Evolutionary conservation across 2,888 invertebrate species (phyloP).

Genomic region (Rhogogaster chlorosoma): DNA sequence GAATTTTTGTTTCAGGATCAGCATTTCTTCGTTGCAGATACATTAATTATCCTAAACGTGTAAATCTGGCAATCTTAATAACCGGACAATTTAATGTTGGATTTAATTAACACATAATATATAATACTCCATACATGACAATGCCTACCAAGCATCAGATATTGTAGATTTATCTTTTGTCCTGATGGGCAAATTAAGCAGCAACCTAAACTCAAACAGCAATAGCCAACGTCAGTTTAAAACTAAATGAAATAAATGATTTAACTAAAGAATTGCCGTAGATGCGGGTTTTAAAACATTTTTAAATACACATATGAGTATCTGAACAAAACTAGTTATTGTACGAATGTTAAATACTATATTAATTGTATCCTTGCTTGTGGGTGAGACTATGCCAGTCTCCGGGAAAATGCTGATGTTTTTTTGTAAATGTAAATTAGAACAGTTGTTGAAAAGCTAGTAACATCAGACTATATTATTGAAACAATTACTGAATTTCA

Average conservation of each 20-base stretch:
- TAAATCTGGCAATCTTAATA: background rate
- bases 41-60: background rate
- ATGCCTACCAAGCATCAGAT: slow-evolving; percentile 59
- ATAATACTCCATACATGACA: slow-evolving; percentile 62
- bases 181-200: slow-evolving; percentile 62
- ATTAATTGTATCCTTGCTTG: background rate
- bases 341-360: background rate
- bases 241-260: background rate
- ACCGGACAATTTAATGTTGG: background rate
- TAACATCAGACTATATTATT: slow-evolving; percentile 15
- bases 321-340: slow-evolving; percentile 29
- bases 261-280: background rate
- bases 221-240: slow-evolving; percentile 59
- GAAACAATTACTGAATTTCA: slow-evolving; percentile 23
- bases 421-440: background rate
- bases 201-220: slow-evolving; percentile 61
- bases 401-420: background rate
- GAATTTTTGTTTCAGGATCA: slow-evolving; percentile 39
- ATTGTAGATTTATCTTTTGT: slow-evolving; percentile 59
- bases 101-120: slow-evolving; percentile 39
- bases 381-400: background rate
- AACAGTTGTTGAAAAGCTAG: slow-evolving; percentile 12
- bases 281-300: background rate
- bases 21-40: background rate
- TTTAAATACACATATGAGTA: slow-evolving; percentile 3